Evolutionary conservation across 1,140 invertebrate genomes (phyloP).

Genomic region (Psilanteris sp.): DNA sequence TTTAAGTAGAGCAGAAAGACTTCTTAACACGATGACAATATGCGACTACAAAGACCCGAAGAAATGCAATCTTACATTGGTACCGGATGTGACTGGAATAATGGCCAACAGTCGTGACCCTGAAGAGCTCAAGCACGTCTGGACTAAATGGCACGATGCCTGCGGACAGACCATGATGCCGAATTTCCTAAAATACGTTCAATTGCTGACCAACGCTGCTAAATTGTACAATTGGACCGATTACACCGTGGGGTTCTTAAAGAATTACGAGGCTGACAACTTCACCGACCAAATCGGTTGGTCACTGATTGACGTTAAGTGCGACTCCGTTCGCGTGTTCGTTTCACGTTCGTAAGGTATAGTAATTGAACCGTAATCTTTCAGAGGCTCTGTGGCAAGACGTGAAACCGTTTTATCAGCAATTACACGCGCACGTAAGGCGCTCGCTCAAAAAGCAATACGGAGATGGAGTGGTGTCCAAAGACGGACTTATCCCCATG

Average conservation of each 20-base stretch:
- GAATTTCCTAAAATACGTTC: constrained; percentile 86
- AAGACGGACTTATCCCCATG: constrained; percentile 91
- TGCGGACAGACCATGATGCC: constrained; percentile 86
- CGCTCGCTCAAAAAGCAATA: constrained; percentile 86
- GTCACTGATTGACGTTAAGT: not conserved
- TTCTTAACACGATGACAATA: constrained; percentile 90
- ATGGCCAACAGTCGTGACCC: constrained; percentile 85
- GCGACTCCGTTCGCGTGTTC: no score
- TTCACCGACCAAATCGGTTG: constrained; percentile 82
- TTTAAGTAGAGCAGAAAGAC: constrained; percentile 87
- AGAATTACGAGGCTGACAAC: constrained; percentile 82
- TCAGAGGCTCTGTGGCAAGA: constrained; percentile 84
- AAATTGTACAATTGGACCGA: constrained; percentile 84
- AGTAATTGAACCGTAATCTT: constrained; percentile 5
- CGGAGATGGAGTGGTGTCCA: constrained; percentile 84
- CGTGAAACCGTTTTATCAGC: constrained; percentile 89
- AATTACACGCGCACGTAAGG: constrained; percentile 93
- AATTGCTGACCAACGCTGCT: constrained; percentile 89
- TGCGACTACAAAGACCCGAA: constrained; percentile 84
- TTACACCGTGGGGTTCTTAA: constrained; percentile 83
- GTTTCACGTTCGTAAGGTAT: no score
- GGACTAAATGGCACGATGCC: constrained; percentile 87
- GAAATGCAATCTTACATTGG: constrained; percentile 87
- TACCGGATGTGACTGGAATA: constrained; percentile 87
- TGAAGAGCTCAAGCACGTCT: constrained; percentile 86